Percentiles rank a stretch among this genome's conserved stretches.
These are phyloP conservation scores for Tachina fera DNA, from an alignment of 2,888 invertebrate genomes.

Conservation along the genomic window DNA sequence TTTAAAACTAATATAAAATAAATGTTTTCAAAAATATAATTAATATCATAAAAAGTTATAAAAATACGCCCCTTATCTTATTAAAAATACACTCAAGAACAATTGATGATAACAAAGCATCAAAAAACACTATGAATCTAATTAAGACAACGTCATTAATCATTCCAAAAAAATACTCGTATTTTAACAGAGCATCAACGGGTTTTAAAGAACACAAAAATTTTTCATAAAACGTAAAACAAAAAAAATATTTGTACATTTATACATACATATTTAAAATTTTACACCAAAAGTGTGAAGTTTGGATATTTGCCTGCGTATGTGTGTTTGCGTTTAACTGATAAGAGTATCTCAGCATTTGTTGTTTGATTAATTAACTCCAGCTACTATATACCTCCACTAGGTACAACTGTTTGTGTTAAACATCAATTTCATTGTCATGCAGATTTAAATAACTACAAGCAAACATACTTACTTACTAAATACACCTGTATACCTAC, in stretches of 20 bases:
- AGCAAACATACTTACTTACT: no score
- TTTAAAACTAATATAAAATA: not conserved
- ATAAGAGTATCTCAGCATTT: slow-evolving; percentile 12
- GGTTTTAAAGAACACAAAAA: not conserved
- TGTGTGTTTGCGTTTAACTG: slow-evolving; percentile 3
- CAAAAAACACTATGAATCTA: not conserved
- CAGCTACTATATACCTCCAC: slow-evolving; percentile 50
- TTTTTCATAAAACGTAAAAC: not conserved
- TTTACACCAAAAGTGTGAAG: slow-evolving; percentile 16
- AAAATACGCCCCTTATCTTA: slow-evolving; percentile 47
- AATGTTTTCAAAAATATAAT: not conserved
- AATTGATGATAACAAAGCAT: slow-evolving; percentile 17
- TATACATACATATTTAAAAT: slow-evolving; percentile 2
- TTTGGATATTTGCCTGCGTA: slow-evolving; percentile 1
- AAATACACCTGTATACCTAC: not conserved
- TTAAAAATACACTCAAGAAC: not conserved
- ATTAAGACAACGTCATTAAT: slow-evolving; percentile 42
- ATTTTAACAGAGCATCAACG: slow-evolving; percentile 1
- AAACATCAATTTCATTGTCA: slow-evolving; percentile 44
- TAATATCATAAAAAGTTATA: slow-evolving; percentile 1
- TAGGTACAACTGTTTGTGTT: slow-evolving; percentile 31
- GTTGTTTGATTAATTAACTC: slow-evolving; percentile 61
- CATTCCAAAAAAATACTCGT: slow-evolving; percentile 24
- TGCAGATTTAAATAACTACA: slow-evolving; percentile 18
- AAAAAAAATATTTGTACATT: not conserved